These are phyloP conservation scores for Lithophane socia DNA, from an alignment of 2,888 invertebrate species.

Conservation along the genomic window DNA sequence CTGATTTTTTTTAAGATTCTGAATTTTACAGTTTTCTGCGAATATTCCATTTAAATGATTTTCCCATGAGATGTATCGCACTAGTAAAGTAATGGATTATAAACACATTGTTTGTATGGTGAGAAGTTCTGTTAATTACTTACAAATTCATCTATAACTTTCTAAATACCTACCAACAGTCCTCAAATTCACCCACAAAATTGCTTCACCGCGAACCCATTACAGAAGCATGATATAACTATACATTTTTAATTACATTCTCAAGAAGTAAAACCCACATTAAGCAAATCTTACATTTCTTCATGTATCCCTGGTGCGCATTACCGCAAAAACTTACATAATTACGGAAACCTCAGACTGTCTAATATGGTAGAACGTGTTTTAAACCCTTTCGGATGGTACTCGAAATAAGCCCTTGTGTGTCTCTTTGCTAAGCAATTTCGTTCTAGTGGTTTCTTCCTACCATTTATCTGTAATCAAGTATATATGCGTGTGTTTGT, in stretches of 20 bases:
- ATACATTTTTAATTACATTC: constrained; percentile 52
- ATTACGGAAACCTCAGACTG: constrained; percentile 51
- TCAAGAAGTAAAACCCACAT: constrained; percentile 48
- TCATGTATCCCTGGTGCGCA: constrained; percentile 59
- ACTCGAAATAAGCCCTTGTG: not conserved
- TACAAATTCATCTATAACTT: constrained; percentile 1
- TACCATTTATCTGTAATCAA: not conserved
- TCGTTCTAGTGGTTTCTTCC: not conserved
- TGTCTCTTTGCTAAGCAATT: not conserved
- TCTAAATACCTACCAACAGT: not conserved
- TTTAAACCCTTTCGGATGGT: constrained; percentile 39
- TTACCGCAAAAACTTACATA: constrained; percentile 64
- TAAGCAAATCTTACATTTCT: constrained; percentile 61
- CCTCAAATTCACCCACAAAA: constrained; percentile 7
- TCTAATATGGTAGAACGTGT: constrained; percentile 28
- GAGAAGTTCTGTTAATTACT: not conserved
- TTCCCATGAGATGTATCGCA: not conserved
- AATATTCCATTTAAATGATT: not conserved
- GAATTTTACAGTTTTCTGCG: not conserved
- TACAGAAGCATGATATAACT: constrained; percentile 21
- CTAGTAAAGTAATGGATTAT: not conserved
- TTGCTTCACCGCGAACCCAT: constrained; percentile 25
- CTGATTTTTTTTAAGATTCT: not conserved
- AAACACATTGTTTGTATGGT: not conserved
- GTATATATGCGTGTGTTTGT: not conserved